phyloP scores from a whole-genome alignment of 2,797 vertebrate species.

The Epinephelus malabaricus region DNA sequence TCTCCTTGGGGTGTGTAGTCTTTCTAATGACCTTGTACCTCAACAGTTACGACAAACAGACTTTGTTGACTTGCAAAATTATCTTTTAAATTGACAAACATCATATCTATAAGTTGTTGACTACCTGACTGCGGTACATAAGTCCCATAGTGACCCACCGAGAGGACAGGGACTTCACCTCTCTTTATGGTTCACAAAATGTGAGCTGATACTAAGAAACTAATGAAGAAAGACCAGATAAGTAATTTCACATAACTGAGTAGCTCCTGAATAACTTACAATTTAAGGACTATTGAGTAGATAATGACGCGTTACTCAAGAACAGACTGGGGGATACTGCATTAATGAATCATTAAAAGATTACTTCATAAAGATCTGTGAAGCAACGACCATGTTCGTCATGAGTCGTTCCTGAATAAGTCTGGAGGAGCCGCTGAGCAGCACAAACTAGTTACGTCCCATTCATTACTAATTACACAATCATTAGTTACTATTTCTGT shows the following conservation, averaged over 20 bases:
- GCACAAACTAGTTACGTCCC: not conserved
- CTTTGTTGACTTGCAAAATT: too few species aligned
- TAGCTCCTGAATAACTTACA: too few species aligned
- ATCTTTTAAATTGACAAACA: too few species aligned
- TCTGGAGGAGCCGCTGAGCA: not conserved
- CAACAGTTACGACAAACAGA: too few species aligned
- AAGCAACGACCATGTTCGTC: not conserved
- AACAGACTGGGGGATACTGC: not conserved
- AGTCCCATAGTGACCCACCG: too few species aligned
- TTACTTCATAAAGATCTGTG: not conserved
- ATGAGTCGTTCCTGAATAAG: too few species aligned
- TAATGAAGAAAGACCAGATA: not conserved
- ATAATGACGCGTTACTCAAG: not conserved
- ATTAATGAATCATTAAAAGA: not conserved
- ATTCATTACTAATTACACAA: not conserved
- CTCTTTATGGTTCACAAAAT: not conserved
- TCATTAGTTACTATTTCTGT: not conserved
- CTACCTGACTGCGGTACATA: too few species aligned
- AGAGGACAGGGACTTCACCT: too few species aligned
- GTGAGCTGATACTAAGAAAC: not conserved
- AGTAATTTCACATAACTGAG: too few species aligned
- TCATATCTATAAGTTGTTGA: too few species aligned
- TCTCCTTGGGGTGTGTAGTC: too few species aligned
- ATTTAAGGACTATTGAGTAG: not conserved
- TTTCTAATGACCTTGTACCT: too few species aligned